Percentiles rank a stretch among this genome's conserved stretches.
Conservation (phyloP, 2,113 vertebrate species). For the Mirounga angustirostris region DNA sequence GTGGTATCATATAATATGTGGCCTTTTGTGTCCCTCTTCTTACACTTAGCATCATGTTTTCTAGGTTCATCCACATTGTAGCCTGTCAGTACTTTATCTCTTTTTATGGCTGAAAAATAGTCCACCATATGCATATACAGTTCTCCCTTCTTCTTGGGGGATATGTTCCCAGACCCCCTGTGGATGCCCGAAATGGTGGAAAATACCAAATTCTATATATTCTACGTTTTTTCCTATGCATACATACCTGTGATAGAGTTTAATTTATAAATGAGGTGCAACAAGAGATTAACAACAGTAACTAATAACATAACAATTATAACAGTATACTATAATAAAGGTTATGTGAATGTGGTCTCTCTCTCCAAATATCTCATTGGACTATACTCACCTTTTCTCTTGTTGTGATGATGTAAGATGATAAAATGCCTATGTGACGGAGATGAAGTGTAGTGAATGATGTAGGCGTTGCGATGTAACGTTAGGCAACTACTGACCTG, state of each 20-base stretch:
- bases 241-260: not conserved
- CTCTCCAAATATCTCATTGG: not conserved
- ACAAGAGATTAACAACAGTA: not conserved
- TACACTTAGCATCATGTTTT: not conserved
- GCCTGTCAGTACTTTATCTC: not conserved
- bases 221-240: not conserved
- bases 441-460: not conserved
- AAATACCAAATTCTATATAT: not conserved
- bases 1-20: not conserved
- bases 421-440: not conserved
- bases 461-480: not conserved
- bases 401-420: not conserved
- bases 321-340: not conserved
- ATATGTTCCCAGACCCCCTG: not conserved
- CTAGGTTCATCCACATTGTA: not conserved
- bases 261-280: not conserved
- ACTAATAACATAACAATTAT: not conserved
- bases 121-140: not conserved
- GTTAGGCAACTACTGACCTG: not conserved
- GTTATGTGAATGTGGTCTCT: not conserved
- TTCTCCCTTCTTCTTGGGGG: not conserved
- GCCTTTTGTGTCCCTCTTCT: not conserved
- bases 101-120: not conserved
- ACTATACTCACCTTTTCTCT: not conserved
- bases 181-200: not conserved